Evolutionary conservation across 2,888 invertebrate species (phyloP).

Genomic region (Caenorhabditis sp.): DNA sequence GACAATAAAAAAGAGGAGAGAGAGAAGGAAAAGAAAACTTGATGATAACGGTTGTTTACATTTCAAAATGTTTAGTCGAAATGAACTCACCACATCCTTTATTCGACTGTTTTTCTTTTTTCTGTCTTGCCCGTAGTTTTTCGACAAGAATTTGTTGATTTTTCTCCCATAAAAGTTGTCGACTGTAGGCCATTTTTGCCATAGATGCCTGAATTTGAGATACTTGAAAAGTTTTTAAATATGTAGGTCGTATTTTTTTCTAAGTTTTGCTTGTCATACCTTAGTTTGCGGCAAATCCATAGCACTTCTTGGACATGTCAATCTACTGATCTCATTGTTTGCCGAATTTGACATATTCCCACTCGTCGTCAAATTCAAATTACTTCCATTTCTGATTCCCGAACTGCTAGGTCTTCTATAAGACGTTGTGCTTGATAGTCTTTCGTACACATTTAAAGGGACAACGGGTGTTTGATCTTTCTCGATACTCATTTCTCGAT

Average conservation of each 20-base stretch:
- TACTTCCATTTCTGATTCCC: too few species aligned
- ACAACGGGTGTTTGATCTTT: slow-evolving; percentile 14
- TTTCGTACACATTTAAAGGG: slow-evolving; percentile 44
- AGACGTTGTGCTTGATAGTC: slow-evolving; percentile 22
- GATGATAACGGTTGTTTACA: background rate
- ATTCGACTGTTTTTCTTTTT: slow-evolving; percentile 17
- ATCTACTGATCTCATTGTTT: slow-evolving; percentile 1
- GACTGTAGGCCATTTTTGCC: slow-evolving; percentile 70
- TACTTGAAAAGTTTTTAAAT: too few species aligned
- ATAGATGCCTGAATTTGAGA: slow-evolving; percentile 60
- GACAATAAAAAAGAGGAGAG: too few species aligned
- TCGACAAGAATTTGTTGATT: slow-evolving; percentile 54
- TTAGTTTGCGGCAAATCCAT: slow-evolving; percentile 64
- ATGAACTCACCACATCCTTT: background rate
- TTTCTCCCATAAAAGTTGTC: slow-evolving; percentile 66
- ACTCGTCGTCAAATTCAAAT: too few species aligned
- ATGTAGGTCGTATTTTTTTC: too few species aligned
- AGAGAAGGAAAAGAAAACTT: background rate
- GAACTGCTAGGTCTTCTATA: slow-evolving; percentile 13
- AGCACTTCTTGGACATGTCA: slow-evolving; percentile 56
- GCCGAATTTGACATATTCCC: background rate
- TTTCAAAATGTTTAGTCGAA: background rate
- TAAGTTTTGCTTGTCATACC: too few species aligned
- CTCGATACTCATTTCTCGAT: slow-evolving; percentile 32
- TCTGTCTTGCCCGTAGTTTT: slow-evolving; percentile 54